These are phyloP conservation scores for Leptinotarsa undecemlineata DNA, from an alignment of 1,140 invertebrate genomes.

Conservation along the genomic window DNA sequence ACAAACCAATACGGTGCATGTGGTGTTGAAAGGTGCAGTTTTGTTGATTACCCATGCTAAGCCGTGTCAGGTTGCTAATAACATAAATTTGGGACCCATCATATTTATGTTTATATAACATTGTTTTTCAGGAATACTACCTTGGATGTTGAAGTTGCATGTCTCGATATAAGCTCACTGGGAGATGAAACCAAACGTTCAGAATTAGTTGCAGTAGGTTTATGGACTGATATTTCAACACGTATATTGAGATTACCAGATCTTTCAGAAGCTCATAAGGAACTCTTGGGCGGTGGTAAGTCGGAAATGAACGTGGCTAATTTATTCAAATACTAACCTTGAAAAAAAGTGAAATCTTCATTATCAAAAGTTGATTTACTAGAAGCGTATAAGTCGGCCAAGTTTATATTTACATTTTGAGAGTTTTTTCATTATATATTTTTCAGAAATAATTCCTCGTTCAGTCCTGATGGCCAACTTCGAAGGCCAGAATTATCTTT, in stretches of 20 bases:
- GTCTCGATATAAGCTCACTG: slow-evolving; percentile 90
- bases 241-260: slow-evolving; percentile 79
- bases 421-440: slow-evolving; percentile 16
- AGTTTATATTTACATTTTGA: not conserved
- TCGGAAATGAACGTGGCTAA: not conserved
- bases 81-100: no score
- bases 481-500: slow-evolving; percentile 87
- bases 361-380: not conserved
- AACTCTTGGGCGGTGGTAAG: slow-evolving; percentile 82
- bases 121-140: slow-evolving; percentile 60
- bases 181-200: slow-evolving; percentile 65
- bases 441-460: slow-evolving; percentile 89
- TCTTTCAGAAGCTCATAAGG: slow-evolving; percentile 78
- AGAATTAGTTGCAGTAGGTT: slow-evolving; percentile 85
- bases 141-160: slow-evolving; percentile 93
- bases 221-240: slow-evolving; percentile 98
- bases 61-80: no score
- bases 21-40: no score
- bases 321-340: no score
- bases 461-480: slow-evolving; percentile 94
- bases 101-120: no score
- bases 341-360: not conserved
- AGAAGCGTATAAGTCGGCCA: not conserved
- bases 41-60: no score
- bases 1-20: no score